Evolutionary conservation across 2,113 vertebrate species (phyloP).

Genomic region (Corythoichthys intestinalis): DNA sequence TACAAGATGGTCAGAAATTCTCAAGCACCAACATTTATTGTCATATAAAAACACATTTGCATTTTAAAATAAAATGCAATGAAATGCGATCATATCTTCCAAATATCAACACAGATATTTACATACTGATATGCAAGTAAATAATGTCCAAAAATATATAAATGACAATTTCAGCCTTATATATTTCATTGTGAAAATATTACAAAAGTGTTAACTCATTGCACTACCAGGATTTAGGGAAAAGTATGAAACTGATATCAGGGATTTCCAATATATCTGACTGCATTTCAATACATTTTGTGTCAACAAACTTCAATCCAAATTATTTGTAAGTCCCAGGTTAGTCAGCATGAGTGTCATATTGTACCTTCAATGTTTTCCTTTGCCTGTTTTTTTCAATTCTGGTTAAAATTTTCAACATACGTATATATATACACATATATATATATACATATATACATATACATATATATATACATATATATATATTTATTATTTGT

Average conservation of each 20-base stretch:
- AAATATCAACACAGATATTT: neutral
- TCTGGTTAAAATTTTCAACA: neutral
- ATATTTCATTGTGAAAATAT: neutral
- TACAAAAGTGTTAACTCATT: neutral
- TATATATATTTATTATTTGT: too few species aligned
- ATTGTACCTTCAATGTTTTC: neutral
- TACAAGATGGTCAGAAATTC: neutral
- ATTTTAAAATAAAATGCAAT: constrained; percentile 9
- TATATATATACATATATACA: too few species aligned
- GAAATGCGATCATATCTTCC: neutral
- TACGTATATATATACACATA: too few species aligned
- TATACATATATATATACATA: too few species aligned
- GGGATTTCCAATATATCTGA: neutral
- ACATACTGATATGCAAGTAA: neutral
- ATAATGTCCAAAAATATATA: neutral
- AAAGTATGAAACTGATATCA: neutral
- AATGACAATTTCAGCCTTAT: constrained; percentile 2
- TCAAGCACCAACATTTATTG: constrained; percentile 27
- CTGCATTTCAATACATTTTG: neutral
- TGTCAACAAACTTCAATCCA: neutral
- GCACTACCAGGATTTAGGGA: neutral
- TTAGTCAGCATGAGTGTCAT: neutral
- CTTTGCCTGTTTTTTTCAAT: neutral
- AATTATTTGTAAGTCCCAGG: neutral
- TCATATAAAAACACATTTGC: constrained; percentile 14